Evolutionary conservation across 1,140 invertebrate species (phyloP).

Genomic region (Zaprionus taronus): DNA sequence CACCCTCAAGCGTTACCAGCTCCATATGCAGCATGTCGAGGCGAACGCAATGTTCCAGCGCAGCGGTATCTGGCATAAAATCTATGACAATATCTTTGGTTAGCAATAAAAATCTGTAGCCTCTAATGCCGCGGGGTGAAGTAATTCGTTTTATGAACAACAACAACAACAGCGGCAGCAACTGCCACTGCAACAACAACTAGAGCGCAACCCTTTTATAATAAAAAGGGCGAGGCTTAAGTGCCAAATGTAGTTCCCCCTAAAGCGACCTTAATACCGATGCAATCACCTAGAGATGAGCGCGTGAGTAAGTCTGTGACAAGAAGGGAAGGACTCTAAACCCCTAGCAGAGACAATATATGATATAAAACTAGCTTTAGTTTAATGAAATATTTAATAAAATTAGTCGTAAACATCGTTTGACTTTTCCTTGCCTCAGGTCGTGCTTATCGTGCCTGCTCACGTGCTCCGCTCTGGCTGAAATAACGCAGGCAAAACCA

Average conservation of each 20-base stretch:
- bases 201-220: conserved; percentile 68
- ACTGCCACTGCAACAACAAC: conserved; percentile 8
- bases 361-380: background rate
- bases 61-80: conserved; percentile 71
- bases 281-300: conserved; percentile 45
- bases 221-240: conserved; percentile 70
- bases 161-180: conserved; percentile 4
- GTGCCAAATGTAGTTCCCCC: conserved; percentile 69
- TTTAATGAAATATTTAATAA: background rate
- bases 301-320: conserved; percentile 16
- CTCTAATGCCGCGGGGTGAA: conserved; percentile 50
- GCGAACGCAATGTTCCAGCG: conserved; percentile 63
- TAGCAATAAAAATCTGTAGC: conserved; percentile 76
- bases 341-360: background rate
- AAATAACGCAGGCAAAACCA: conserved; percentile 23
- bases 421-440: background rate
- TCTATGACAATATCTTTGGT: conserved; percentile 84
- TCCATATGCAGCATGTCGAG: conserved; percentile 58
- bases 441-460: conserved; percentile 14
- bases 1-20: conserved; percentile 74
- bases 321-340: too few relatives aligned
- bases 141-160: conserved; percentile 49
- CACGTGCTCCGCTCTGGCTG: conserved; percentile 30
- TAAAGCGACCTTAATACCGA: conserved; percentile 38
- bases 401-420: background rate